Base-by-base conservation (phyloP, 2,113 vertebrate species). In the Acinonyx jubatus region DNA sequence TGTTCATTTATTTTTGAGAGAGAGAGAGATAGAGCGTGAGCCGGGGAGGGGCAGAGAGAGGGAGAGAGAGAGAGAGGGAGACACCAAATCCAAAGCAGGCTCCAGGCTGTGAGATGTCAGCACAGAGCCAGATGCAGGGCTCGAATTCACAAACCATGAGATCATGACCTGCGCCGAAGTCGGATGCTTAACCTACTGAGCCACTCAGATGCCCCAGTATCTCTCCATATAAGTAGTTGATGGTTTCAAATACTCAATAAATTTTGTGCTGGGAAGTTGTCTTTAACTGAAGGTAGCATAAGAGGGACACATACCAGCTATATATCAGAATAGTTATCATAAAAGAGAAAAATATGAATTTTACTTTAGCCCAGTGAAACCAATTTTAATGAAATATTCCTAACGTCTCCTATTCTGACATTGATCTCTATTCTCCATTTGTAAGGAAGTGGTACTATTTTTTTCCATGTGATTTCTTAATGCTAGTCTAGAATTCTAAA, bases 361-460 rank as follows among this genome's bases (percentile, higher is more conserved):
- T 78, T 41, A 81, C 14, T 21, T 91, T 23, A 91, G 13, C 5
- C 61, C 33, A 89, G 14, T 86, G 29, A 93, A 85, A 76, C 68
- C 9, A 78, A 68, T 88, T 97, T 97, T 85, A 85, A 41, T 82
- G 91, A 80, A 74, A 41, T 91, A 92, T 88, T 96, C 36, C n/a
- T 73, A 93, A 41, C 7, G 12, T 12, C 78, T n/a, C 45, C 19
- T 91, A 79, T 94, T 96, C 81, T 89, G 31, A 82, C 21, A 55
- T 1, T 89, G 23, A 96, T 6, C 18, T 95, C 25, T 89, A 68
- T 68, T 21, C 3, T 78, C 36, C 9, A 80, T 87, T 81, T 66
- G 93, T 31, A 89, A 84, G 69, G 83, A 93, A 83, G 7, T 55
- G 48, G 10, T 84, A 74, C 11, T 36, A 65, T 84, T 87, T 15